These are phyloP conservation scores for Epinephelus malabaricus DNA, from an alignment of 2,797 vertebrate species.

Conservation along the genomic window DNA sequence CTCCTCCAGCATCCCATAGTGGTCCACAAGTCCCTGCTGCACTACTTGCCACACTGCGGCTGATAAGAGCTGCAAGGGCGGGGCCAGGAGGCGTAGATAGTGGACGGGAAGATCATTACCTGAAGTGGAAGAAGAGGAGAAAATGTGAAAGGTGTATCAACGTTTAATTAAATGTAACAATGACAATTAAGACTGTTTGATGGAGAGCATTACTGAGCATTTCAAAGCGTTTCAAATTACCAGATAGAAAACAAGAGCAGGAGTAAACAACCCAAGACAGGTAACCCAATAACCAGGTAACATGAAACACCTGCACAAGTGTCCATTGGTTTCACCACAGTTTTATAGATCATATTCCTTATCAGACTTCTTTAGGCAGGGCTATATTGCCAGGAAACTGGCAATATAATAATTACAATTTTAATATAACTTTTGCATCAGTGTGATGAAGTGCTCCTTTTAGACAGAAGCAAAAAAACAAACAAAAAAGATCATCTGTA, in stretches of 20 bases:
- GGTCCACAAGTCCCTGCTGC: conserved; percentile 79
- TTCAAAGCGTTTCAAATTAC: neutral
- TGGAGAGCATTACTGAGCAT: neutral
- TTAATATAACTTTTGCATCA: neutral
- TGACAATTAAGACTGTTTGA: neutral
- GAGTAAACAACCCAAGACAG: neutral
- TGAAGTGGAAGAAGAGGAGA: conserved; percentile 33
- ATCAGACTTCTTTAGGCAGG: neutral
- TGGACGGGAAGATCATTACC: conserved; percentile 77
- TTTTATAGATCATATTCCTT: neutral
- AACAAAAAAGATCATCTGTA: too few species aligned
- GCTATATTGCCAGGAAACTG: neutral
- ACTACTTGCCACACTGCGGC: conserved; percentile 87
- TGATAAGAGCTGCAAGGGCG: conserved; percentile 83
- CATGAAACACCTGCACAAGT: conserved; percentile 15
- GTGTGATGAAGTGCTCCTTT: neutral
- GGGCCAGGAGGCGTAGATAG: conserved; percentile 81
- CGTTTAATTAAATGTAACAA: neutral
- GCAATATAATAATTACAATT: neutral
- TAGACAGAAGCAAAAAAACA: neutral
- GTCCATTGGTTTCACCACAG: neutral
- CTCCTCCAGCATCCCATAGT: conserved; percentile 86
- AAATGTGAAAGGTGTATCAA: neutral
- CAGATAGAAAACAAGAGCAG: neutral
- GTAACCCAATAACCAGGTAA: neutral